These are phyloP conservation scores for Theocolax elegans DNA, from an alignment of 1,140 invertebrate genomes.

Conservation along the genomic window DNA sequence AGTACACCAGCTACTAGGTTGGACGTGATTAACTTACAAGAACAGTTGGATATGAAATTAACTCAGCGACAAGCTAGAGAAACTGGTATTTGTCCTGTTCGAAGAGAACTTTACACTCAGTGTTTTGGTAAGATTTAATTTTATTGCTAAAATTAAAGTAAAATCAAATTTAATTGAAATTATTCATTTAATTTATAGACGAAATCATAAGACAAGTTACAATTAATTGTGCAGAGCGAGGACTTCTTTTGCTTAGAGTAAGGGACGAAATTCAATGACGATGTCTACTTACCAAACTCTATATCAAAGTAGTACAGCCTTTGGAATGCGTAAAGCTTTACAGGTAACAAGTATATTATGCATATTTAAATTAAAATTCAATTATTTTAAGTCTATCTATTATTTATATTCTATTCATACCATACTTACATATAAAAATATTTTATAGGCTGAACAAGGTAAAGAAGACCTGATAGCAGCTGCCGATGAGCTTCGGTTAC, in stretches of 20 bases:
- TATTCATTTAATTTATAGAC: conserved; percentile 70
- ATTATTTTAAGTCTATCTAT: too few species aligned
- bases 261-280: conserved; percentile 97
- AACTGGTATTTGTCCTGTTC: conserved; percentile 95
- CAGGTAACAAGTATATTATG: too few species aligned
- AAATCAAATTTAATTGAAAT: not conserved
- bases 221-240: conserved; percentile 96
- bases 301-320: conserved; percentile 97
- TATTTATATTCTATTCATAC: too few species aligned
- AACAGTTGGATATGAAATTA: conserved; percentile 91
- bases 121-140: conserved; percentile 84
- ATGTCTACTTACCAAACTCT: conserved; percentile 93
- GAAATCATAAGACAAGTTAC: conserved; percentile 95
- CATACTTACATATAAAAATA: too few species aligned
- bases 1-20: conserved; percentile 93
- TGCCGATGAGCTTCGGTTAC: conserved; percentile 72
- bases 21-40: conserved; percentile 95
- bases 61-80: conserved; percentile 93
- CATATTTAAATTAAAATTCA: too few species aligned
- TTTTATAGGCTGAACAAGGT: conserved; percentile 71
- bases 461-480: conserved; percentile 75
- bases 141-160: not conserved
- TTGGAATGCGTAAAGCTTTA: conserved; percentile 97
- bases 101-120: conserved; percentile 94
- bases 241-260: conserved; percentile 90